Percentiles rank a stretch among this genome's conserved stretches.
phyloP scores from a whole-genome alignment of 2,888 invertebrate species.

The Cenopis cana region DNA sequence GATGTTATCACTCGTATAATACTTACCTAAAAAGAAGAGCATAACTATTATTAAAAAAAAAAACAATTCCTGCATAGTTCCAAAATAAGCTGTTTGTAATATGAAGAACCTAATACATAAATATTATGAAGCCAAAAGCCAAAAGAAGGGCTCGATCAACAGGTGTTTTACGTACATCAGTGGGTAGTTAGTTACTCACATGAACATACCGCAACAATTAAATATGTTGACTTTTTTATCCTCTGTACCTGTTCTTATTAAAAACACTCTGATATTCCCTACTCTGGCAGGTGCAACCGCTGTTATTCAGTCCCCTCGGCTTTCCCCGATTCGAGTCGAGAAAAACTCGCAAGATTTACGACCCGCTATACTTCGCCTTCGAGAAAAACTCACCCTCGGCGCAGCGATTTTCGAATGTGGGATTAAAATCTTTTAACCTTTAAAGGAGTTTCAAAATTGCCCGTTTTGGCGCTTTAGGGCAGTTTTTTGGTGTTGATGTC shows the following conservation, averaged over 20 bases:
- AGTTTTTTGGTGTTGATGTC: slow-evolving; percentile 27
- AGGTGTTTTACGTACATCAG: background rate
- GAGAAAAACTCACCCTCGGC: slow-evolving; percentile 58
- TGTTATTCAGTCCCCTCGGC: slow-evolving; percentile 51
- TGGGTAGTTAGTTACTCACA: background rate
- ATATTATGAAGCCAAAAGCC: background rate
- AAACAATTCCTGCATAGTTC: background rate
- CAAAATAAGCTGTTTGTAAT: background rate
- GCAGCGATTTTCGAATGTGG: slow-evolving; percentile 46
- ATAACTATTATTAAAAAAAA: too few relatives aligned
- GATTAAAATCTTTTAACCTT: slow-evolving; percentile 42
- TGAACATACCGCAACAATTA: background rate
- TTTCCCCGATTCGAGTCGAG: slow-evolving; percentile 64
- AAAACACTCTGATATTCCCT: slow-evolving; percentile 25
- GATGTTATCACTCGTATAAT: too few relatives aligned
- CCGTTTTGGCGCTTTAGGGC: slow-evolving; percentile 6
- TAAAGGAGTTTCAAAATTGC: slow-evolving; percentile 20
- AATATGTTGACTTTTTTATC: background rate
- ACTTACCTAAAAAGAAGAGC: too few relatives aligned
- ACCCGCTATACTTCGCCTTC: slow-evolving; percentile 54
- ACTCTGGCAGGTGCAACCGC: slow-evolving; percentile 63
- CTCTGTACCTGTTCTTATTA: slow-evolving; percentile 5
- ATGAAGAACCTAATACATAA: background rate
- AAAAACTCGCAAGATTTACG: slow-evolving; percentile 75
- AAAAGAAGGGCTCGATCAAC: background rate